These are phyloP conservation scores for Macrostomum lignano DNA, from an alignment of 1,140 invertebrate genomes.

Conservation along the genomic window DNA sequence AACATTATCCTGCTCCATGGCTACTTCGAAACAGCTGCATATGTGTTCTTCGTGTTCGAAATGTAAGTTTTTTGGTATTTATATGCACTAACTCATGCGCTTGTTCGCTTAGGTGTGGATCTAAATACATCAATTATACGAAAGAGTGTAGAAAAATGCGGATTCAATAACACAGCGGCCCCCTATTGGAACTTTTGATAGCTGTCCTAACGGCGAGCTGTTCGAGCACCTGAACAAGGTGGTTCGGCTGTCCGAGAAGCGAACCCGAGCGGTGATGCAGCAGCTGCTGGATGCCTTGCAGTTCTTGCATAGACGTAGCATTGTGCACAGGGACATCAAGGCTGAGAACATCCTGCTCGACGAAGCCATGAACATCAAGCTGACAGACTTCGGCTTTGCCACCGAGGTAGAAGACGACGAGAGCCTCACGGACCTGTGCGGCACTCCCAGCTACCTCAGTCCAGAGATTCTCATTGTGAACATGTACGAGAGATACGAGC, in stretches of 20 bases:
- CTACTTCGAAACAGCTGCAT: constrained; percentile 84
- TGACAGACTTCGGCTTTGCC: constrained; percentile 97
- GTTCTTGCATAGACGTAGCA: constrained; percentile 7
- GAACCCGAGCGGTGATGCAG: constrained; percentile 50
- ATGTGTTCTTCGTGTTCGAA: constrained; percentile 95
- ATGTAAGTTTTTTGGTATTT: no score
- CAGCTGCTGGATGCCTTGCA: constrained; percentile 6
- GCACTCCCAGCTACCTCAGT: constrained; percentile 86
- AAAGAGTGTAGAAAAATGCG: no score
- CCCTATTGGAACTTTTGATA: constrained; percentile 12
- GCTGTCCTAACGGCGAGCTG: constrained; percentile 79
- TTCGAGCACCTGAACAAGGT: constrained; percentile 93
- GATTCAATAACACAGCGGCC: no score
- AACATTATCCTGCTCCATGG: constrained; percentile 95
- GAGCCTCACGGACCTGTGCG: constrained; percentile 49
- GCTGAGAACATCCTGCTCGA: constrained; percentile 94
- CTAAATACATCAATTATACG: no score
- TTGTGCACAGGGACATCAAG: constrained; percentile 16
- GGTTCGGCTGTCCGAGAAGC: constrained; percentile 91
- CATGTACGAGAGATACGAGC: no score
- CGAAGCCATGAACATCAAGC: constrained; percentile 75
- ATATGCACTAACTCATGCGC: no score
- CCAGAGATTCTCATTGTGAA: constrained; percentile 78
- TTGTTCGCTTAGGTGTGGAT: no score
- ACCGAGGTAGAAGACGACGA: neutral